Conservation (phyloP, 2,888 invertebrate species). For the Cremastinae sp. region DNA sequence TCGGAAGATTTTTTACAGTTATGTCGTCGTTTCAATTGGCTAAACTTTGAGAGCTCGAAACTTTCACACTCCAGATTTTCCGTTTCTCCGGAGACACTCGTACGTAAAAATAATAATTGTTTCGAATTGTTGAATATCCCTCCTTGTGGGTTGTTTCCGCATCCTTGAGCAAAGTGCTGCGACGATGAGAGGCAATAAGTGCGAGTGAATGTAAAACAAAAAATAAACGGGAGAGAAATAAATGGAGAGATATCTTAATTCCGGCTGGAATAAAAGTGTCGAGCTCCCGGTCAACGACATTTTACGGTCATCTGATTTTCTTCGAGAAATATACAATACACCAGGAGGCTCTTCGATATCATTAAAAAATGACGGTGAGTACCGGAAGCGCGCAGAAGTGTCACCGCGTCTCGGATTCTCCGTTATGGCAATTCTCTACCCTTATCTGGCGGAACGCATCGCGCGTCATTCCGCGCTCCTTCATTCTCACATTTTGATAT, state of each 20-base stretch:
- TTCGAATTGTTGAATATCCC: slow-evolving; percentile 22
- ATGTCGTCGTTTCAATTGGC: background rate
- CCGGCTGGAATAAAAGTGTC: slow-evolving; percentile 31
- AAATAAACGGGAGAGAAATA: slow-evolving; percentile 7
- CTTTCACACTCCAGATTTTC: background rate
- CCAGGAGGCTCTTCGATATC: slow-evolving; percentile 53
- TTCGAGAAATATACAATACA: slow-evolving; percentile 37
- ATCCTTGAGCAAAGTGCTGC: slow-evolving; percentile 41
- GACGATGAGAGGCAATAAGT: slow-evolving; percentile 51
- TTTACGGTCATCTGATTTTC: slow-evolving; percentile 43
- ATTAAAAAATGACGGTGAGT: slow-evolving; percentile 54
- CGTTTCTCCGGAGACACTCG: background rate
- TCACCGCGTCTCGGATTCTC: slow-evolving; percentile 38
- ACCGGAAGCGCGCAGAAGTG: slow-evolving; percentile 55
- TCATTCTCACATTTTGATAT: slow-evolving; percentile 63
- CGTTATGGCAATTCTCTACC: slow-evolving; percentile 60
- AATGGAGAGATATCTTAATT: slow-evolving; percentile 53
- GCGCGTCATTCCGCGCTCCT: slow-evolving; percentile 62
- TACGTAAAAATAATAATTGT: slow-evolving; percentile 1
- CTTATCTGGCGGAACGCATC: slow-evolving; percentile 73
- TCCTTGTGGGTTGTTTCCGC: slow-evolving; percentile 45
- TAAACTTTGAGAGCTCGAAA: background rate
- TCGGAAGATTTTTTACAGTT: background rate
- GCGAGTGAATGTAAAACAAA: slow-evolving; percentile 13
- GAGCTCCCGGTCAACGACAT: slow-evolving; percentile 56